Evolutionary conservation across 2,888 invertebrate species (phyloP).

Genomic region (Nemapogon koenigi): DNA sequence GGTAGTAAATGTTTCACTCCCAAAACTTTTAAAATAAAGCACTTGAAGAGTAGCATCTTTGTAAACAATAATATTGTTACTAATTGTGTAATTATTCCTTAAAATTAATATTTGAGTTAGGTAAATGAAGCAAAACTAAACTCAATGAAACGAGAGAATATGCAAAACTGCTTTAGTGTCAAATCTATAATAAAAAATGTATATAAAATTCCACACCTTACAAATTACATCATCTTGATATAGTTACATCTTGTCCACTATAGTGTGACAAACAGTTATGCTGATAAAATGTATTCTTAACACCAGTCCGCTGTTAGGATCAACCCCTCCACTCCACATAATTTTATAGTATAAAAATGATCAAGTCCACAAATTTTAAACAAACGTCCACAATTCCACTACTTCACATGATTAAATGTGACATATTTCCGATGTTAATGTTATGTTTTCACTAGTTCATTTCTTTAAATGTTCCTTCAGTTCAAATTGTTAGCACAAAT

Average conservation of each 20-base stretch:
- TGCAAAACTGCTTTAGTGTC: slow-evolving; percentile 37
- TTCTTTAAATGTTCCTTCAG: slow-evolving; percentile 53
- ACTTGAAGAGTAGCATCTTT: no score
- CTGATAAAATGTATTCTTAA: no score
- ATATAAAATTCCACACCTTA: slow-evolving; percentile 59
- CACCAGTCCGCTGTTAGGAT: slow-evolving; percentile 53
- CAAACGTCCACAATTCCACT: slow-evolving; percentile 58
- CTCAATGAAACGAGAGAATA: slow-evolving; percentile 60
- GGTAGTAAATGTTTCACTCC: no score
- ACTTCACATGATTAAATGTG: slow-evolving; percentile 27
- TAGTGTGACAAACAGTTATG: no score
- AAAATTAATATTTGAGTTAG: no score
- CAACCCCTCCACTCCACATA: slow-evolving; percentile 63
- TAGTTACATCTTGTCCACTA: no score
- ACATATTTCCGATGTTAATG: slow-evolving; percentile 36
- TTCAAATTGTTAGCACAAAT: slow-evolving; percentile 55
- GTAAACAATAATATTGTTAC: no score
- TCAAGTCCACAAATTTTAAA: slow-evolving; percentile 64
- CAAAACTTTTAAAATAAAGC: no score
- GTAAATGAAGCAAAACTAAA: no score
- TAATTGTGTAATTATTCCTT: no score
- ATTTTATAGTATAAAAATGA: slow-evolving; percentile 59
- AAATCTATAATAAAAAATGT: slow-evolving; percentile 38
- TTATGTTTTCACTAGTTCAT: slow-evolving; percentile 61
- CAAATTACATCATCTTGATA: slow-evolving; percentile 48